Evolutionary conservation across 1,140 invertebrate species (phyloP).

Genomic region (Sitobion miscanthi): DNA sequence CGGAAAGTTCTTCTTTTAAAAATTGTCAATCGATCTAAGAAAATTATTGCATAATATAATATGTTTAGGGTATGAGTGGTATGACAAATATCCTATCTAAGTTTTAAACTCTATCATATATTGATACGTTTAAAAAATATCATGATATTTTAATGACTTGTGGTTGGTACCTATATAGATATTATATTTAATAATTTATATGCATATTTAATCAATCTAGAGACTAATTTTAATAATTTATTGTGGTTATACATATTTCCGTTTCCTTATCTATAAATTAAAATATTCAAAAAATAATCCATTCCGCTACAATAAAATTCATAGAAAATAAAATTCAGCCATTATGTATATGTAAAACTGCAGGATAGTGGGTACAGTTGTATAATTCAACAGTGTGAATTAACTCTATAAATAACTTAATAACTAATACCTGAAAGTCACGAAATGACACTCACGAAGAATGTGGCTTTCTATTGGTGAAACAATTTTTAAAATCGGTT

Average conservation of each 20-base stretch:
- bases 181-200: not conserved
- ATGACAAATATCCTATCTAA: not conserved
- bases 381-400: not conserved
- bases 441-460: too few species aligned
- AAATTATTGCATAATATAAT: too few species aligned
- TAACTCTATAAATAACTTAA: not conserved
- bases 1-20: too few species aligned
- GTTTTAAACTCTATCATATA: not conserved
- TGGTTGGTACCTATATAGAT: not conserved
- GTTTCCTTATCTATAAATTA: not conserved
- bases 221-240: not conserved
- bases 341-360: not conserved
- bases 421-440: not conserved
- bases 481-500: too few species aligned
- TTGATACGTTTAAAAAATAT: too few species aligned
- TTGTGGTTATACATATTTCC: not conserved
- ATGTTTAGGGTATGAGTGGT: too few species aligned
- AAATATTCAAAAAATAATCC: not conserved
- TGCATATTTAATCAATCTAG: not conserved
- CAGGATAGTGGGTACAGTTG: not conserved
- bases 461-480: too few species aligned
- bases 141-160: too few species aligned
- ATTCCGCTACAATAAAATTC: not conserved
- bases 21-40: too few species aligned
- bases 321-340: not conserved